Conservation (phyloP, 2,797 vertebrate genomes). For the Siniperca obscura region DNA sequence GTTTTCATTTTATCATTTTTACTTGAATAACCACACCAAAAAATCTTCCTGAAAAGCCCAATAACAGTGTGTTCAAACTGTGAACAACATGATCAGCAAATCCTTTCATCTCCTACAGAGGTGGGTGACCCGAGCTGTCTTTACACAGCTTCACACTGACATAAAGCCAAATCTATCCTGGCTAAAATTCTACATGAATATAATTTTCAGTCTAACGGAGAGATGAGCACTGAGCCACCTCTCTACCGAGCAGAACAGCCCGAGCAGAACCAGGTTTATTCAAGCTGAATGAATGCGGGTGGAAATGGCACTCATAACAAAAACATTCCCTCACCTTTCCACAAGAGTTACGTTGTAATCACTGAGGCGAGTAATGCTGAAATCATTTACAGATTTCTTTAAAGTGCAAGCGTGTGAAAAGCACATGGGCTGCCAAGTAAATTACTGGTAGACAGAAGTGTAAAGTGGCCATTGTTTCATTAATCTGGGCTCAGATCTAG, state of each 20-base stretch:
- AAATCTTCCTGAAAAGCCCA: neutral
- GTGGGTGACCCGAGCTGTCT: constrained; percentile 23
- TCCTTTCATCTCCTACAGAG: constrained; percentile 35
- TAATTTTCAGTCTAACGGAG: constrained; percentile 24
- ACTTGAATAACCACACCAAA: neutral
- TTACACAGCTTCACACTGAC: constrained; percentile 28
- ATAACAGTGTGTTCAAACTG: constrained; percentile 2
- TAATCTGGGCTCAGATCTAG: neutral
- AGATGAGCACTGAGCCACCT: constrained; percentile 25
- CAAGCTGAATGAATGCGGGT: constrained; percentile 28
- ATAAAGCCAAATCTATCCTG: constrained; percentile 12
- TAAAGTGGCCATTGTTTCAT: neutral
- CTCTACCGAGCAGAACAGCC: constrained; percentile 15
- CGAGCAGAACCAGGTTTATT: constrained; percentile 32
- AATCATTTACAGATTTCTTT: constrained; percentile 37
- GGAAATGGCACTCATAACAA: constrained; percentile 16
- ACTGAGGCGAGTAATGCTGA: constrained; percentile 26
- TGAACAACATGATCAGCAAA: neutral
- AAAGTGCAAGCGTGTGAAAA: constrained; percentile 21
- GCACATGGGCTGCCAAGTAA: neutral
- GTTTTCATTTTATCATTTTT: neutral
- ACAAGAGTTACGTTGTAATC: constrained; percentile 27
- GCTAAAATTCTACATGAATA: constrained; percentile 30
- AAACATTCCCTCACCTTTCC: constrained; percentile 34
- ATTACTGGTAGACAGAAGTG: neutral